Evolutionary conservation across 2,888 invertebrate species (phyloP), one percentile per base, ranked within the genome.

Genomic region (Boloria selene): DNA sequence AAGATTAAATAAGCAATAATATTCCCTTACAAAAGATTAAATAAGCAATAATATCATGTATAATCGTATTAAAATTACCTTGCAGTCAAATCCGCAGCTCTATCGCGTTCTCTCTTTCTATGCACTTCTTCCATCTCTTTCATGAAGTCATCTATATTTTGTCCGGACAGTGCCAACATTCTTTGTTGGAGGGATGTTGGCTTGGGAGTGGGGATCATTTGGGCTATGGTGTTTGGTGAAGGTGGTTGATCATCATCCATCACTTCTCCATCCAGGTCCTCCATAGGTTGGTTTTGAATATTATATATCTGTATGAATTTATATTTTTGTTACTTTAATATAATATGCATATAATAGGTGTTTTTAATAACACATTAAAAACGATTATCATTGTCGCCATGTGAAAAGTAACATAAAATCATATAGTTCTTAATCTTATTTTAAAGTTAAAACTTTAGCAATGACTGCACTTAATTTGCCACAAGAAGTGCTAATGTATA

Each of bases 111-210:
- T 70, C 95, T 93, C 81, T 96, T 96, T 78, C 95, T 95, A 73
- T 96, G 96, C 0, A 96, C 96, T 69, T 95, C 96, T 86, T 97
- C 97, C 96, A 96, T 97, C 92, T 97, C 97, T 79, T 97, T 96
- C 96, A 97, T 97, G 76, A 97, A 97, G 71, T 96, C 96, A 76
- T 98, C 98, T 18, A 98, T 96, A 78, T 97, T 97, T 87, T 98
- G 97, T 0, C 97, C 97, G 13, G 97, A 96, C 78, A 97, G 93
- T n/a, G 95, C 96, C 77, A 97, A 88, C 97, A 97, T 97, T 74
- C 96, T 95, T 76, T 97, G 96, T 79, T 97, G 97, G 44, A 97
- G 83, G 0, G 96, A 95, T 0, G 96, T 96, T 0, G 96, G 96
- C 80, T 96, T 96, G 92, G 96, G 85, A 93, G 96, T 83, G 93